Base-by-base conservation (phyloP, 2,113 vertebrate species). In the Crocuta crocuta region DNA sequence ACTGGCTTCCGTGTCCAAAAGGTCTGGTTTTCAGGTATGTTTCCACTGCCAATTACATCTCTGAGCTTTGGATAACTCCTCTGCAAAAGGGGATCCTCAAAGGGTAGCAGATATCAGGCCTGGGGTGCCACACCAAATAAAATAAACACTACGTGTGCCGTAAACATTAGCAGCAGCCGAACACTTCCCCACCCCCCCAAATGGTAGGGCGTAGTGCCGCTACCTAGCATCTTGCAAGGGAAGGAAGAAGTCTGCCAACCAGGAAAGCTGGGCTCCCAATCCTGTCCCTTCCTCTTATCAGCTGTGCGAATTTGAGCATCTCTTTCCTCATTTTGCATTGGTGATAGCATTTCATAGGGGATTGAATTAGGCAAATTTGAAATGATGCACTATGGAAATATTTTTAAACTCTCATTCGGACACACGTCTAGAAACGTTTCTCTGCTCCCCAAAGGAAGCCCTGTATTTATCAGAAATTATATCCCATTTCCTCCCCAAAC, bases 61-160 rank as follows among this genome's bases (percentile, higher is more conserved):
- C 74, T 43, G 68, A 66, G 68, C n/a, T 58, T 16, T 58, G 39
- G 23, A 4, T 68, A 28, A 53, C 7, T 61, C 86, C n/a, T 85
- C 50, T 86, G 66, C 48, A 79, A 53, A 35, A 45, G n/a, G 53
- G 19, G 24, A 16, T 24, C 55, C 43, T 17, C 39, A 35, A n/a
- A 71, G 33, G 19, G 26, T 0, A 17, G 63, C 35, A 21, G 11
- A 26, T 10, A 17, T 61, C n/a, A 4, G 11, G 17, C 71, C 65
- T 24, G 33, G 48, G 85, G 15, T 70, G 45, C 33, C 21, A 2
- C 1, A 2, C 61, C 19, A 58, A 43, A 39, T 31, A 8, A 53
- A 68, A 26, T 4, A 39, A 68, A 26, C 4, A 2, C n/a, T 33
- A 2, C 33, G 0, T 4, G 5, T 6, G 4, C n/a, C 39, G 9